Evolutionary conservation across 2,888 invertebrate genomes (phyloP).

Genomic region (Meta bourneti): DNA sequence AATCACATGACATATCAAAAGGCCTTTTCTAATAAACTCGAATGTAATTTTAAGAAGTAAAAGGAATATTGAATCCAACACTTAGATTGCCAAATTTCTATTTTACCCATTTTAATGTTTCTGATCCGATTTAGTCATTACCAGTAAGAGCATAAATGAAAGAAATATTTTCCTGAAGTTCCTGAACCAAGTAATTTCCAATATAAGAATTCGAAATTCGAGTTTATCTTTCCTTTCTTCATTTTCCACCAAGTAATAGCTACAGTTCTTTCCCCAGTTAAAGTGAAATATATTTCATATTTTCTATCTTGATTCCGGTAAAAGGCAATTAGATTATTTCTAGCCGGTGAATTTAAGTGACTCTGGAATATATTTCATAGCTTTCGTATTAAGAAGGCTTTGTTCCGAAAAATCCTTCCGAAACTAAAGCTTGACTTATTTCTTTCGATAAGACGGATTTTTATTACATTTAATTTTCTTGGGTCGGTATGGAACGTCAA

Average conservation of each 20-base stretch:
- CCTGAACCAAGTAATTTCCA: conserved; percentile 1
- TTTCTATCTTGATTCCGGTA: neutral
- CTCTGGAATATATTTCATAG: neutral
- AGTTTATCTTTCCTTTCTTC: neutral
- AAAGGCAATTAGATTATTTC: conserved; percentile 14
- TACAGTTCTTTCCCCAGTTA: neutral
- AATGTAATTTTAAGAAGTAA: too few relatives aligned
- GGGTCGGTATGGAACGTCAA: neutral
- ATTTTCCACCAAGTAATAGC: neutral
- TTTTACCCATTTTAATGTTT: neutral
- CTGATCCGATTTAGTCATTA: neutral
- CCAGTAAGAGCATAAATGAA: neutral
- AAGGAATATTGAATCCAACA: too few relatives aligned
- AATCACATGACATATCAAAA: too few relatives aligned
- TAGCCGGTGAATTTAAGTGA: neutral
- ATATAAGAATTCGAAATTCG: conserved; percentile 12
- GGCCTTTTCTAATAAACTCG: too few relatives aligned
- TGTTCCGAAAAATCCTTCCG: neutral
- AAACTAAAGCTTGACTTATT: neutral
- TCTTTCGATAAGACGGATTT: neutral
- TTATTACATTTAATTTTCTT: neutral
- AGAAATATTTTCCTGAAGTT: neutral
- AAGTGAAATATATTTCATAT: neutral
- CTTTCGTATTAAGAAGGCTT: neutral
- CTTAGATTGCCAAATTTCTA: too few relatives aligned